phyloP scores from a whole-genome alignment of 2,113 vertebrate species.

The Scomber colias region DNA sequence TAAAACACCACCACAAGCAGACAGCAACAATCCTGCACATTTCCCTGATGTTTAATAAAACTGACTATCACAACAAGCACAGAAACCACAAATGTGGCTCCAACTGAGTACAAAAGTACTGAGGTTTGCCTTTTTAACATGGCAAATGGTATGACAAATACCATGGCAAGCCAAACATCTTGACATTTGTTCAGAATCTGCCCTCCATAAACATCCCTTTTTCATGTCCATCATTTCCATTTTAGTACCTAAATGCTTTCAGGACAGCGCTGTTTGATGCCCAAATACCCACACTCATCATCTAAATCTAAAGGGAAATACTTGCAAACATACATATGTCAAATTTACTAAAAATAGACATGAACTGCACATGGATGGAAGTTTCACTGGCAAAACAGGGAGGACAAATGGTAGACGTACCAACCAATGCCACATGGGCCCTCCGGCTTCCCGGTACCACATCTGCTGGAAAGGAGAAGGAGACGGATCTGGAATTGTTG shows the following conservation, averaged over 20 bases:
- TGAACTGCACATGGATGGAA: conserved; percentile 21
- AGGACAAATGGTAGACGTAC: conserved; percentile 79
- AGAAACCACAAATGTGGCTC: conserved; percentile 14
- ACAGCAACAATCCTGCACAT: not conserved
- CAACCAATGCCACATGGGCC: conserved; percentile 85
- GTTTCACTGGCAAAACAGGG: conserved; percentile 18
- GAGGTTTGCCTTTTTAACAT: conserved; percentile 1
- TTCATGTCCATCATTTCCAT: conserved; percentile 38
- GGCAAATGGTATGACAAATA: conserved; percentile 17
- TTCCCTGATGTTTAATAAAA: conserved; percentile 13
- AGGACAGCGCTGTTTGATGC: conserved; percentile 1
- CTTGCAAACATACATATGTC: conserved; percentile 8
- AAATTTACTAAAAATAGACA: conserved; percentile 40
- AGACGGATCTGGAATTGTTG: conserved; percentile 73
- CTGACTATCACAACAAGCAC: conserved; percentile 33
- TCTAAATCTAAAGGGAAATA: conserved; percentile 41
- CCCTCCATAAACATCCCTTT: conserved; percentile 48
- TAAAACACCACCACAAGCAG: not conserved
- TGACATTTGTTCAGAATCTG: conserved; percentile 54
- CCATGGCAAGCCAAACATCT: conserved; percentile 25
- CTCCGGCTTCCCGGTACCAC: conserved; percentile 88
- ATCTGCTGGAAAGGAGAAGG: conserved; percentile 87
- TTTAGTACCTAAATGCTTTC: conserved; percentile 22
- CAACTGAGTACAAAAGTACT: conserved; percentile 21
- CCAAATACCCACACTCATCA: not conserved